Evolutionary conservation across 2,888 invertebrate species (phyloP).

Genomic region (Odiellus spinosus): DNA sequence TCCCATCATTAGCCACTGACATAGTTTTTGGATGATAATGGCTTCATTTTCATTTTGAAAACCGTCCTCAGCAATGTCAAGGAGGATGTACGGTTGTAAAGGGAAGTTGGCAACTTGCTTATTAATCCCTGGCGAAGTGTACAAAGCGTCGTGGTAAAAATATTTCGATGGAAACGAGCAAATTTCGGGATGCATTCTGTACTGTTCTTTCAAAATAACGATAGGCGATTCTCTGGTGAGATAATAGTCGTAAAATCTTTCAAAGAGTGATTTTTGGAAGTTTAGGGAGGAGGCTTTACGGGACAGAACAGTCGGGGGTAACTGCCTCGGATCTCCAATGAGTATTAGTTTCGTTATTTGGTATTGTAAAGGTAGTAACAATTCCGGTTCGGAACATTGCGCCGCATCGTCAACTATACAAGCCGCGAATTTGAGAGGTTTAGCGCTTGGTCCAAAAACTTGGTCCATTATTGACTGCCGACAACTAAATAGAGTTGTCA

Average conservation of each 20-base stretch:
- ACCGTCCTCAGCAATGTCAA: constrained; percentile 25
- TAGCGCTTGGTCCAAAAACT: constrained; percentile 8
- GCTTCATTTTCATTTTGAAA: constrained; percentile 36
- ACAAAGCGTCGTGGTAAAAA: constrained; percentile 46
- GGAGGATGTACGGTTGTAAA: constrained; percentile 42
- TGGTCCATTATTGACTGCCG: constrained; percentile 13
- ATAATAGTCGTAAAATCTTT: constrained; percentile 47
- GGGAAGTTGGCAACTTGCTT: constrained; percentile 26
- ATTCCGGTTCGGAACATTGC: constrained; percentile 67
- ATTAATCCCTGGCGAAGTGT: constrained; percentile 18
- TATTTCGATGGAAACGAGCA: constrained; percentile 57
- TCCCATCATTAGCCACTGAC: constrained; percentile 24
- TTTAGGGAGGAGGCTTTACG: constrained; percentile 35
- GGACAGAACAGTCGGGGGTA: constrained; percentile 62
- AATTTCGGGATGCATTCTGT: constrained; percentile 71
- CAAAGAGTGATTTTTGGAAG: constrained; percentile 48
- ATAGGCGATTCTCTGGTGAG: constrained; percentile 24
- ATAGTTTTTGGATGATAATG: constrained; percentile 40
- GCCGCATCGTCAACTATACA: constrained; percentile 79
- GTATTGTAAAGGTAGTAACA: constrained; percentile 58
- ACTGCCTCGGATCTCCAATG: constrained; percentile 72
- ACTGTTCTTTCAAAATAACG: constrained; percentile 41
- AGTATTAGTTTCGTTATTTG: constrained; percentile 57
- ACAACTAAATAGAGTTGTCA: constrained; percentile 49
- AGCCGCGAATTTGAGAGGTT: constrained; percentile 25